phyloP scores from a whole-genome alignment of 2,113 vertebrate species.

The Ceyx margarethae region DNA sequence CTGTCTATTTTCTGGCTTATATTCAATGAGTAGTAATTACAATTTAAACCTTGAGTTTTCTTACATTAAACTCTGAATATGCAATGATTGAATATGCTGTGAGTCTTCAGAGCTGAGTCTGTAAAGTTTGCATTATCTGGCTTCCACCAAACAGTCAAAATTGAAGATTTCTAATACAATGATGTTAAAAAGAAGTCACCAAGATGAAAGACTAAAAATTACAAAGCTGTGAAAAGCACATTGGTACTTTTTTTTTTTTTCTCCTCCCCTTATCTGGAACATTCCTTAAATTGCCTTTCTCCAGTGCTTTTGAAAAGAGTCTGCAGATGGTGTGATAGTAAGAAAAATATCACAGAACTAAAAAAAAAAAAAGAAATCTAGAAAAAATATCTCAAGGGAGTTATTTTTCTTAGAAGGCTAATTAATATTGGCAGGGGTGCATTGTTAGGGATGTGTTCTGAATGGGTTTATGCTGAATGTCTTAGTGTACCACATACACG shows the following conservation, averaged over 20 bases:
- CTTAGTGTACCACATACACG: rapidly evolving
- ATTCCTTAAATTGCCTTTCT: not conserved
- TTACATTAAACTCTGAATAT: not conserved
- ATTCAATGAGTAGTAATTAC: not conserved
- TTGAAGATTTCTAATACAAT: not conserved
- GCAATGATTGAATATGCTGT: not conserved
- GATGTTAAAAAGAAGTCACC: not conserved
- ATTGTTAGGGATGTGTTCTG: not conserved
- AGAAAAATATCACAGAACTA: not conserved
- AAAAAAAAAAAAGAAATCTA: not conserved
- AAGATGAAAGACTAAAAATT: not conserved
- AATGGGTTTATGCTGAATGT: not conserved
- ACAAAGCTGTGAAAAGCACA: not conserved
- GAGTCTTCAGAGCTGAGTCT: not conserved
- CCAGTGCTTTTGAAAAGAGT: not conserved
- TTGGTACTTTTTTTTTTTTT: not conserved
- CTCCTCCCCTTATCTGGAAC: not conserved
- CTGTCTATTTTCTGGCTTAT: not conserved
- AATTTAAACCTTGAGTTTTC: not conserved
- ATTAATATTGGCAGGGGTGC: not conserved
- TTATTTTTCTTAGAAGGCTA: not conserved
- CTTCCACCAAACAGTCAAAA: not conserved
- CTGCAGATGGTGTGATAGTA: not conserved
- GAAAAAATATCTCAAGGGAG: not conserved
- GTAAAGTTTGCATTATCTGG: not conserved